Percentiles rank a stretch among this genome's conserved stretches.
These are phyloP conservation scores for Ligdia adustata DNA, from an alignment of 2,888 invertebrate species.

Conservation along the genomic window DNA sequence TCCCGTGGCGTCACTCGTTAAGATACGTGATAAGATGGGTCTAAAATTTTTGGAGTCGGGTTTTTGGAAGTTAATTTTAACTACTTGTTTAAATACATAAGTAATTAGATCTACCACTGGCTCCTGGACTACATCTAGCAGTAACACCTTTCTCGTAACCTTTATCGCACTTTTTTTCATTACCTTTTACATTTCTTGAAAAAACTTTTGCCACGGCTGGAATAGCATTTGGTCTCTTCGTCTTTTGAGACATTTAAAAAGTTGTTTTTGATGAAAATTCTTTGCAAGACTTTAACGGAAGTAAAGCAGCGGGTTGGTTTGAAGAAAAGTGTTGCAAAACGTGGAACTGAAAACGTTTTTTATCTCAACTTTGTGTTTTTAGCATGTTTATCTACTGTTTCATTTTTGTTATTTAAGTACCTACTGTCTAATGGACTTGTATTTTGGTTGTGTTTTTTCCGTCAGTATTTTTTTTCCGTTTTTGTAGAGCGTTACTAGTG, in stretches of 20 bases:
- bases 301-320: conserved; percentile 29
- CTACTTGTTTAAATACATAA: no score
- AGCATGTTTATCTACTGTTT: no score
- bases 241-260: conserved; percentile 32
- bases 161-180: conserved; percentile 41
- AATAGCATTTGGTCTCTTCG: conserved; percentile 37
- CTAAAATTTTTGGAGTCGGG: no score
- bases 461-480: no score
- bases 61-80: no score
- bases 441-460: conserved; percentile 3
- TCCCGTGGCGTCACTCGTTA: no score
- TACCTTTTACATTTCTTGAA: conserved; percentile 36
- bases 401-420: conserved; percentile 2
- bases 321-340: conserved; percentile 28
- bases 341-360: conserved; percentile 19
- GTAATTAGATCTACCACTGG: neutral
- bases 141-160: conserved; percentile 38
- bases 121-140: conserved; percentile 6
- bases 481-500: no score
- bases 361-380: no score
- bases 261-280: conserved; percentile 39
- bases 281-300: conserved; percentile 34
- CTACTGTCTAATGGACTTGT: no score
- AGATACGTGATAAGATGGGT: no score
- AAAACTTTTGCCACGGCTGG: conserved; percentile 35